These are phyloP conservation scores for Neotoxoptera formosana DNA, from an alignment of 1,140 invertebrate species.

Conservation along the genomic window DNA sequence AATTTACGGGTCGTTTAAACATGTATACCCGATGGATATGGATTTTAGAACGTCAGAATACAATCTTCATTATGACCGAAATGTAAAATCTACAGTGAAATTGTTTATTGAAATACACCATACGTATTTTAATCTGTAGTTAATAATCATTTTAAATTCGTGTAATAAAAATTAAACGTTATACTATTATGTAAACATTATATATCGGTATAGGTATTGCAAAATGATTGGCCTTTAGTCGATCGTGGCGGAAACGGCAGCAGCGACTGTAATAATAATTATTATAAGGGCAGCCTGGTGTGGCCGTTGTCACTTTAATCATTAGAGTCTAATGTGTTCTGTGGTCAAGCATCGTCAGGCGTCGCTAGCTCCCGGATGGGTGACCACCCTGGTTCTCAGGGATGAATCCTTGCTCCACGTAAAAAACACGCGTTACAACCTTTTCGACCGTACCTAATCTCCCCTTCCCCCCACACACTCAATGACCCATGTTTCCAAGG, in stretches of 20 bases:
- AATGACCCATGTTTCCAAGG: too few species aligned
- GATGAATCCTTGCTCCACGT: too few species aligned
- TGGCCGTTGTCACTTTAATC: too few species aligned
- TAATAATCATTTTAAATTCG: conserved; percentile 8
- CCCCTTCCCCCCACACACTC: too few species aligned
- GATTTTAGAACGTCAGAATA: background rate
- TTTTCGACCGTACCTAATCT: too few species aligned
- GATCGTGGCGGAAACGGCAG: background rate
- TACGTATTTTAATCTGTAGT: background rate
- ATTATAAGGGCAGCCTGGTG: background rate
- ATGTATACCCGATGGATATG: background rate
- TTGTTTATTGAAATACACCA: background rate
- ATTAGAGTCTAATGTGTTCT: too few species aligned
- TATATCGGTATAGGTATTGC: background rate
- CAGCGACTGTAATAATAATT: background rate
- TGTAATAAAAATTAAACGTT: background rate
- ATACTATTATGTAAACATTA: background rate
- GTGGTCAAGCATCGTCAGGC: too few species aligned
- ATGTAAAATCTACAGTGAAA: background rate
- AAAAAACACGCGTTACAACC: too few species aligned
- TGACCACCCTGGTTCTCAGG: too few species aligned
- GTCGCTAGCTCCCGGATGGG: too few species aligned
- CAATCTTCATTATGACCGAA: background rate
- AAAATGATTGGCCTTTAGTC: background rate
- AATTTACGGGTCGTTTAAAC: background rate